Conservation (phyloP, 2,888 invertebrate genomes). For the Heliconius erato region DNA sequence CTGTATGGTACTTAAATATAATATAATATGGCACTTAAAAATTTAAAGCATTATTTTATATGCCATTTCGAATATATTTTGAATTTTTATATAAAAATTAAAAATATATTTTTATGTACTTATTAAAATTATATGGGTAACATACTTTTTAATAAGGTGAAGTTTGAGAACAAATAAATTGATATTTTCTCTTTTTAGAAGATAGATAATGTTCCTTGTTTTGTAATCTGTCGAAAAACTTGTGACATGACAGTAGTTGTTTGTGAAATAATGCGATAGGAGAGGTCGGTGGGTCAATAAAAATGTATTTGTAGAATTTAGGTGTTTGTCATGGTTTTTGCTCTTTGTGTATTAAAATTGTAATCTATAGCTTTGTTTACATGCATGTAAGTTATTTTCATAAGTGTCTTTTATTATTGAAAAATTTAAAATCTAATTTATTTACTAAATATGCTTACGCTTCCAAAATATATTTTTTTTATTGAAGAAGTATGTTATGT, state of each 20-base stretch:
- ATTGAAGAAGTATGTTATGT: slow-evolving; percentile 35
- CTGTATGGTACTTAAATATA: too few species aligned
- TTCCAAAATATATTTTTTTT: slow-evolving; percentile 40
- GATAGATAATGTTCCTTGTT: background rate
- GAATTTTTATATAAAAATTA: too few species aligned
- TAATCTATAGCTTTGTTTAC: slow-evolving; percentile 67
- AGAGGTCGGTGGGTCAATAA: slow-evolving; percentile 76
- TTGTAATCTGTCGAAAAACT: slow-evolving; percentile 20
- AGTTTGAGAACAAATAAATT: too few species aligned
- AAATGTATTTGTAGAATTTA: slow-evolving; percentile 71
- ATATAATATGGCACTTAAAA: too few species aligned
- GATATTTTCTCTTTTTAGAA: background rate
- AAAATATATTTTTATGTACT: too few species aligned
- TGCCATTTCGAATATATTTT: too few species aligned
- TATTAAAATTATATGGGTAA: too few species aligned
- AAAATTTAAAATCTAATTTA: slow-evolving; percentile 28
- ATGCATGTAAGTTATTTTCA: slow-evolving; percentile 73
- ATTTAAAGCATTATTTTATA: too few species aligned
- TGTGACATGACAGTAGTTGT: slow-evolving; percentile 31
- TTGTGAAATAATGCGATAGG: slow-evolving; percentile 55
- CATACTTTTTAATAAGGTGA: too few species aligned
- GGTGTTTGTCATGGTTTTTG: slow-evolving; percentile 78
- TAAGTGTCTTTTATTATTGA: slow-evolving; percentile 48
- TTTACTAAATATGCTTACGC: slow-evolving; percentile 45
- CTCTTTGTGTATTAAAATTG: slow-evolving; percentile 69